Evolutionary conservation across 2,888 invertebrate genomes (phyloP).

Genomic region (Dastarcus helophoroides): DNA sequence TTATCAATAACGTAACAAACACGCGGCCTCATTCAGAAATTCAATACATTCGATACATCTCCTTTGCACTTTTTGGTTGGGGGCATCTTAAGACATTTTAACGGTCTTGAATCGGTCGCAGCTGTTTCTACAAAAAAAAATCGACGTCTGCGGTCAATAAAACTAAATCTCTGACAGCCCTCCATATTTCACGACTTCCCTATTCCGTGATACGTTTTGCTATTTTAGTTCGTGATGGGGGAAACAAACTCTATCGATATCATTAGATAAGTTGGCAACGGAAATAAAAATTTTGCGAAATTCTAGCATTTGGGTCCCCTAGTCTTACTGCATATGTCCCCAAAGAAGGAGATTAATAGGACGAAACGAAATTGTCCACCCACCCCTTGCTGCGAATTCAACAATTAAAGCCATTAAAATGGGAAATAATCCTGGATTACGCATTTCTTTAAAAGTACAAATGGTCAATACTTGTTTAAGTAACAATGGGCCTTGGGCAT

Average conservation of each 20-base stretch:
- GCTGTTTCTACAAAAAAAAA: constrained; percentile 26
- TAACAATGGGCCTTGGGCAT: constrained; percentile 11
- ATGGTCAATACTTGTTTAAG: constrained; percentile 16
- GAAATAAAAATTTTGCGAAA: too few relatives aligned
- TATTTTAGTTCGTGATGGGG: constrained; percentile 21
- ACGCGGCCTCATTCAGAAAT: constrained; percentile 10
- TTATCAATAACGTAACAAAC: too few relatives aligned
- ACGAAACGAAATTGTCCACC: constrained; percentile 3
- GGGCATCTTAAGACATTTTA: constrained; percentile 27
- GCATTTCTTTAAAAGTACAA: constrained; percentile 24
- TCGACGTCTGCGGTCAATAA: constrained; percentile 37
- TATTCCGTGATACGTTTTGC: constrained; percentile 20
- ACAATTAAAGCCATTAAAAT: constrained; percentile 31
- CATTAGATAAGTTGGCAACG: not conserved
- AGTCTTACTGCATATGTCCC: not conserved
- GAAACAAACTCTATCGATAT: constrained; percentile 17
- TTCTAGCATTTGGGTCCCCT: too few relatives aligned
- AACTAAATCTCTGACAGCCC: constrained; percentile 34
- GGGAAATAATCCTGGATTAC: constrained; percentile 25
- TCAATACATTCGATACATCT: constrained; percentile 30
- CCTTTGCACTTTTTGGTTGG: constrained; percentile 28
- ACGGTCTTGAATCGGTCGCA: constrained; percentile 26
- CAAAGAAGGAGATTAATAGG: not conserved
- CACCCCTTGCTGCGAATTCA: constrained; percentile 14
- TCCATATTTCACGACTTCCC: constrained; percentile 25